phyloP scores from a whole-genome alignment of 2,888 invertebrate species.

The Tinea pellionella region DNA sequence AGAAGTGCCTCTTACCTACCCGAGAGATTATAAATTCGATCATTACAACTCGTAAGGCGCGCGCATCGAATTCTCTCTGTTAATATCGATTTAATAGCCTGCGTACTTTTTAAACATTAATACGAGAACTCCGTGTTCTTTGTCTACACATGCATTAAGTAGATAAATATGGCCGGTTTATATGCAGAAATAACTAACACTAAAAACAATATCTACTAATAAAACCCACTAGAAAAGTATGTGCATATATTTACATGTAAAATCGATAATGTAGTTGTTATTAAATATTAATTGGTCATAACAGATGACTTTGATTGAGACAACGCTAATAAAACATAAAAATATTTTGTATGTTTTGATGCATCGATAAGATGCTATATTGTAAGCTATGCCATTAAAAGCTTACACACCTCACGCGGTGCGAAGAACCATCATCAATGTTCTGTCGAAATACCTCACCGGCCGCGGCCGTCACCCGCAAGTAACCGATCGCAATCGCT shows the following conservation, averaged over 20 bases:
- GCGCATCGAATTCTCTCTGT: conserved; percentile 52
- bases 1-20: conserved; percentile 58
- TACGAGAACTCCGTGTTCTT: conserved; percentile 29
- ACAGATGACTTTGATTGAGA: conserved; percentile 1
- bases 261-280: neutral
- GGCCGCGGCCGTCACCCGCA: conserved; percentile 33
- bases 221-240: neutral
- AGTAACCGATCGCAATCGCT: conserved; percentile 24
- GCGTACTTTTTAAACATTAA: conserved; percentile 49
- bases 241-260: neutral
- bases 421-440: conserved; percentile 23
- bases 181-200: conserved; percentile 3
- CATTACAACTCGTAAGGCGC: conserved; percentile 60
- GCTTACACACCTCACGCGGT: conserved; percentile 1
- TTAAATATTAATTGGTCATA: conserved; percentile 13
- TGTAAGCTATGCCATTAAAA: conserved; percentile 29
- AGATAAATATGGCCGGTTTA: neutral
- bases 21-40: conserved; percentile 64
- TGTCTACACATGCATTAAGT: conserved; percentile 29
- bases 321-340: neutral
- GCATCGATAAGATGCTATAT: neutral
- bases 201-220: neutral
- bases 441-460: conserved; percentile 36
- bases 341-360: neutral
- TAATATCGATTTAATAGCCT: conserved; percentile 59